Base-by-base conservation (phyloP, 2,113 vertebrate genomes). In the Menidia beryllina region DNA sequence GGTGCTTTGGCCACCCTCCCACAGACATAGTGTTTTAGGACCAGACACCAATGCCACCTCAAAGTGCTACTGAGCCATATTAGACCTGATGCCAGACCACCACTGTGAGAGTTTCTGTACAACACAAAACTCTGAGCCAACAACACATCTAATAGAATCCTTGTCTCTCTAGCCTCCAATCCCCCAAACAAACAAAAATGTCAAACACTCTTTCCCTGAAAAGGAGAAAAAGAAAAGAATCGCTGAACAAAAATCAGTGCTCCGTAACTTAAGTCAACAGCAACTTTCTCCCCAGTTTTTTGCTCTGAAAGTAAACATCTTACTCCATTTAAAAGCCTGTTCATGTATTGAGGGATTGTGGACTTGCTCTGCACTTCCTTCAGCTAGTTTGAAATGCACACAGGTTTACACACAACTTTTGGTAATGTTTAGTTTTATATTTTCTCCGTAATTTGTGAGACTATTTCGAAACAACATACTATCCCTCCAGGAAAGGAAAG, bases 61-160 rank as follows among this genome's bases (percentile, higher is more conserved):
- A 70, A 85, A 86, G 74, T 72, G 58, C 81, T 71, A 58, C 75
- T 75, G 77, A 84, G 83, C 73, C 83, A 75, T 63, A 79, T 75
- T 80, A 82, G 78, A 76, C 82, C 88, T 82, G 83, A 88, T 80
- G 82, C 86, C 85, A 84, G 69, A 55, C 72, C 54, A 67, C 84
- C 54, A 38, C 86, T 77, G 83, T 70, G 83, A 81, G 78, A 82
- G 79, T 78, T 79, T 76, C 82, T 81, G 81, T 74, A 82, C 56
- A 81, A 77, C 82, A 84, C 72, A 58, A 69, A 83, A 38, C 67
- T 24, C 59, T 39, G 60, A 76, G 85, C 69, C 85, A 81, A 58
- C 69, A 85, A 54, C 64, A 75, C 83, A 75, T 82, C 78, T 78
- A 81, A 89, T 75, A 80, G 69, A 76, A 85, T 19, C 57, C 30